Evolutionary conservation across 2,888 invertebrate genomes (phyloP), one percentile per base, ranked within the genome.

Genomic region (Drosophila mimetica): DNA sequence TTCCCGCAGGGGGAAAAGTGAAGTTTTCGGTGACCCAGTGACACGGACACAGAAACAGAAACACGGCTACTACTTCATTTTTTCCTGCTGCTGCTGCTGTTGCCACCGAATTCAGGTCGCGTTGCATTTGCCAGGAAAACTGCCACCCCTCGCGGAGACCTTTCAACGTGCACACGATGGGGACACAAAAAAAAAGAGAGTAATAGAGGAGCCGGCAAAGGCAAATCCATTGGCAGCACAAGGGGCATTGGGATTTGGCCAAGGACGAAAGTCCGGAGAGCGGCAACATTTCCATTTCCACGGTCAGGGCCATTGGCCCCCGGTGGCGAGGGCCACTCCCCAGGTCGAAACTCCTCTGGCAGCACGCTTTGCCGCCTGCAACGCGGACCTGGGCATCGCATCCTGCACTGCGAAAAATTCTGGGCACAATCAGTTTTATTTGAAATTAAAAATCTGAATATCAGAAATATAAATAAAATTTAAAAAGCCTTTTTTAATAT

Each of bases 21-120:
- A 37, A 64, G 54, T 65, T 47, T 51, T 65, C 46, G 63, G 50
- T 86, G 82, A 64, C 80, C 86, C 82, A 82, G 83, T 82, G 86
- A 82, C 86, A 72, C 59, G 58, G 51, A 50, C 63, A 71, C 37
- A 53, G 52, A 34, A 41, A 20, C 46, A 36, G 41, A n/a, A 42
- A 48, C 55, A 44, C 14, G 42, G 37, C 36, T 30, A 52, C 44
- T 48, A 41, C 41, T 64, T 44, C 44, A 34, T 44, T 37, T 59
- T 32, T 28, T 18, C n/a, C n/a, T n/a, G 13, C 20, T 41, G 16
- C 18, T 37, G 37, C 22, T 46, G 39, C 46, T 47, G 42, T 16
- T 16, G 55, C 44, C 22, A 30, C 36, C 39, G 73, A 70, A 85
- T 75, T 50, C 79, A 80, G 84, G 84, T 77, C 80, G 81, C 78